phyloP scores from a whole-genome alignment of 2,888 invertebrate genomes.

The Eurois occulta region DNA sequence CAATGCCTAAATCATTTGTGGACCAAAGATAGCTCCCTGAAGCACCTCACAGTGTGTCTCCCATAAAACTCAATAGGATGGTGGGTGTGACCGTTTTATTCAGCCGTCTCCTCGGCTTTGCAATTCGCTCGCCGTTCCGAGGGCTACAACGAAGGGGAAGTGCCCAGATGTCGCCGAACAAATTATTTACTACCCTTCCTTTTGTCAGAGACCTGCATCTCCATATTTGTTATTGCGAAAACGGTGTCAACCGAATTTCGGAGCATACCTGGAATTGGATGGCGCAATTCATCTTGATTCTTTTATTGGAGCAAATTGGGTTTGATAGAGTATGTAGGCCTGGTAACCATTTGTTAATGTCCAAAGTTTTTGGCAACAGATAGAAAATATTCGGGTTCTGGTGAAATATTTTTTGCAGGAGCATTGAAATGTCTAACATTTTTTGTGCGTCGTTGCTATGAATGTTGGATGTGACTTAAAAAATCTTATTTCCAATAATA shows the following conservation, averaged over 20 bases:
- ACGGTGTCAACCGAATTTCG: conserved; percentile 68
- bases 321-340: conserved; percentile 64
- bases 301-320: conserved; percentile 66
- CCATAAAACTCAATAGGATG: conserved; percentile 78
- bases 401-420: conserved; percentile 14
- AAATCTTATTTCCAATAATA: neutral
- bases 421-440: neutral
- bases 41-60: conserved; percentile 65
- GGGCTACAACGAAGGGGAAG: conserved; percentile 87
- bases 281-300: conserved; percentile 67
- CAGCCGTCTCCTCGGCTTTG: conserved; percentile 77
- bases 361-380: conserved; percentile 39
- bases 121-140: conserved; percentile 73
- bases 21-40: conserved; percentile 39
- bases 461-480: neutral
- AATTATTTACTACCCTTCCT: conserved; percentile 88
- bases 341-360: conserved; percentile 61
- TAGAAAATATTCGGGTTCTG: conserved; percentile 34
- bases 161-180: conserved; percentile 88
- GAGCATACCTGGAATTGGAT: conserved; percentile 66
- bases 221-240: conserved; percentile 77
- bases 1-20: neutral
- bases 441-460: neutral
- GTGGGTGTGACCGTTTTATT: conserved; percentile 86
- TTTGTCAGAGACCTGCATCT: conserved; percentile 81